Conservation (phyloP, 1,140 invertebrate species). For the Pogonomyrmex californicus region DNA sequence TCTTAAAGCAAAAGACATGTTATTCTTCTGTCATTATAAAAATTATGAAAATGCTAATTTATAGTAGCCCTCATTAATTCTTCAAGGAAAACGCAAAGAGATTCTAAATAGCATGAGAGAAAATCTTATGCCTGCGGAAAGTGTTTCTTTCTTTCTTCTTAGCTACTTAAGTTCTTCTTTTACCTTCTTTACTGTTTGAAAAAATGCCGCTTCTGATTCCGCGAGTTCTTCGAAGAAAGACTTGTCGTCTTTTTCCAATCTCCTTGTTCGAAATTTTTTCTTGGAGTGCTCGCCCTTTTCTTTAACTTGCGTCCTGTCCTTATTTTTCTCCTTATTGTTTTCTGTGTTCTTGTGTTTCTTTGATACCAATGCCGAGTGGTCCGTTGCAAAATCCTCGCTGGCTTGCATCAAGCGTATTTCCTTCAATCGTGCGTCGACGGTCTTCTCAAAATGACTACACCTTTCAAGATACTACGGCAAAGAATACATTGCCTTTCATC, state of each 20-base stretch:
- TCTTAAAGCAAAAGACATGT: not conserved
- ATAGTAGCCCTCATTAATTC: conserved; percentile 7
- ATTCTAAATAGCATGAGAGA: not conserved
- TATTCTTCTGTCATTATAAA: not conserved
- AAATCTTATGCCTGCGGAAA: not conserved
- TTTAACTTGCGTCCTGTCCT: conserved; percentile 41
- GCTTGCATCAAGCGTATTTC: conserved; percentile 73
- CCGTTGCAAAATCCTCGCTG: not conserved
- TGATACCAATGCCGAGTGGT: conserved; percentile 16
- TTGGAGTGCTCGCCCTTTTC: conserved; percentile 44
- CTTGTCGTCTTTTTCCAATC: conserved; percentile 29
- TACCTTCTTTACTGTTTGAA: conserved; percentile 74
- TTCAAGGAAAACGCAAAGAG: not conserved
- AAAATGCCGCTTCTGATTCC: conserved; percentile 73
- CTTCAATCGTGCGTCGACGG: conserved; percentile 78
- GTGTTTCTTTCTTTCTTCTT: not conserved
- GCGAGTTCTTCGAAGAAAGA: conserved; percentile 60
- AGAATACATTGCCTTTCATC: not conserved
- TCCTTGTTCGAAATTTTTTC: conserved; percentile 23
- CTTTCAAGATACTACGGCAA: conserved; percentile 78
- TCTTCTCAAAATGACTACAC: conserved; percentile 79
- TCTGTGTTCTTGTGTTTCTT: conserved; percentile 30
- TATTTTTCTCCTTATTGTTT: conserved; percentile 58
- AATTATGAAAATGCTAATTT: not conserved
- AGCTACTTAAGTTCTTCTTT: conserved; percentile 21